phyloP scores from a whole-genome alignment of 2,113 vertebrate genomes.

The Aldabrachelys gigantea region DNA sequence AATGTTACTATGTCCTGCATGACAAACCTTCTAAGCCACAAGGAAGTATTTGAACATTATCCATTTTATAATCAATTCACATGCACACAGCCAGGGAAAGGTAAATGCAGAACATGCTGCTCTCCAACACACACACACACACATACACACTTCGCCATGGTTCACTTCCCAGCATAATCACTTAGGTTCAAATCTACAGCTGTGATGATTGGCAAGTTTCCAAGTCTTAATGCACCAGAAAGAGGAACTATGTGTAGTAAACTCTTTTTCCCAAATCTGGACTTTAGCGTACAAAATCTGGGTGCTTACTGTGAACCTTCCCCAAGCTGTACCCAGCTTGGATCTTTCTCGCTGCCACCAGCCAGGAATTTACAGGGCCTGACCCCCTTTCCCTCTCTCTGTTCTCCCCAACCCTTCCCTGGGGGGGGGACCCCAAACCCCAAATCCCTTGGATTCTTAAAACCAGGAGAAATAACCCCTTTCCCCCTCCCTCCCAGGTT shows the following conservation, averaged over 20 bases:
- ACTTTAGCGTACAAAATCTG: too few species aligned
- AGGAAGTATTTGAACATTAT: constrained; percentile 51
- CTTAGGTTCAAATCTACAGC: constrained; percentile 66
- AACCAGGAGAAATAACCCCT: too few species aligned
- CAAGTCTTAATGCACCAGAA: constrained; percentile 69
- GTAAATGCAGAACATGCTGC: constrained; percentile 57
- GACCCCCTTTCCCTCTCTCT: too few species aligned
- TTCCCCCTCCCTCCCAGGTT: too few species aligned
- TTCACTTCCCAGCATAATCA: constrained; percentile 76
- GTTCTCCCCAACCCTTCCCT: too few species aligned
- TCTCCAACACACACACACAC: constrained; percentile 19
- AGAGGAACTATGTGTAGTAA: constrained; percentile 57
- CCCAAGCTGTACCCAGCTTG: too few species aligned
- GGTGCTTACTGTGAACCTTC: too few species aligned
- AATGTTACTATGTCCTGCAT: constrained; percentile 28
- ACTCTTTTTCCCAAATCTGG: too few species aligned
- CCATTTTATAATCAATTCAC: constrained; percentile 67
- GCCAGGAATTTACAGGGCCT: too few species aligned
- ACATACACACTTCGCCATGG: constrained; percentile 55
- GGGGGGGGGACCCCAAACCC: too few species aligned
- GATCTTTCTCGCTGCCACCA: too few species aligned
- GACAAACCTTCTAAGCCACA: constrained; percentile 54
- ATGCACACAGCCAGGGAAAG: constrained; percentile 46
- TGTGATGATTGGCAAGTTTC: constrained; percentile 71
- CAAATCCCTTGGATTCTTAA: too few species aligned